Conservation (phyloP, 2,888 invertebrate genomes). For the Myopa tessellatipennis region DNA sequence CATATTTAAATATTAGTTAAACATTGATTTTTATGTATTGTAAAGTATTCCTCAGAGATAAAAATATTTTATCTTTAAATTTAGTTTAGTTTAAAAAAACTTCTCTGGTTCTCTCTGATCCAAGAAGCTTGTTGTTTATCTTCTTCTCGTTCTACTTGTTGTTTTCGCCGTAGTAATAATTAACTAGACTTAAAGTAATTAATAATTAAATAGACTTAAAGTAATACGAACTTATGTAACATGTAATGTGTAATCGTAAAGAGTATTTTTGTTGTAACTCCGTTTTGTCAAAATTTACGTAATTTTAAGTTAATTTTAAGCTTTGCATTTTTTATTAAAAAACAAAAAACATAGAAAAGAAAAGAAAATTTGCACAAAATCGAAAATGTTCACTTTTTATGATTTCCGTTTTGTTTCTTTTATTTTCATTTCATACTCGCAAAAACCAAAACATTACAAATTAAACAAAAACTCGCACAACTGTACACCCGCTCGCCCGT, state of each 20-base stretch:
- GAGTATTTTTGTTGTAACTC: background rate
- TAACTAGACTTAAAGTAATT: no score
- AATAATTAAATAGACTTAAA: no score
- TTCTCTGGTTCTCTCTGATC: no score
- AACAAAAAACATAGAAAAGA: background rate
- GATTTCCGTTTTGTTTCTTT: slow-evolving; percentile 52
- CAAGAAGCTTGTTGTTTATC: no score
- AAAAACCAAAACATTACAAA: slow-evolving; percentile 34
- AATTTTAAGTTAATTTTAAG: slow-evolving; percentile 17
- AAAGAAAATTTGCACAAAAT: slow-evolving; percentile 15
- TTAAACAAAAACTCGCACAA: slow-evolving; percentile 21
- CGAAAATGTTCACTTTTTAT: slow-evolving; percentile 36
- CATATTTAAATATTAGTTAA: no score
- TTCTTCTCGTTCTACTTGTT: no score
- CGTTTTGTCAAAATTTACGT: background rate
- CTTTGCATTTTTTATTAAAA: slow-evolving; percentile 1
- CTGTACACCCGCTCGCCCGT: background rate
- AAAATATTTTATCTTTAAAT: no score
- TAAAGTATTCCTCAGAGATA: no score
- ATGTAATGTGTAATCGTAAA: background rate
- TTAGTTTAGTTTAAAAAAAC: no score
- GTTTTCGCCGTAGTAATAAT: no score
- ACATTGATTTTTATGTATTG: no score
- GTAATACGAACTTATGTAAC: no score
- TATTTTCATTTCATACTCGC: slow-evolving; percentile 54